phyloP scores from a whole-genome alignment of 2,113 vertebrate species.

The Apteryx mantelli region DNA sequence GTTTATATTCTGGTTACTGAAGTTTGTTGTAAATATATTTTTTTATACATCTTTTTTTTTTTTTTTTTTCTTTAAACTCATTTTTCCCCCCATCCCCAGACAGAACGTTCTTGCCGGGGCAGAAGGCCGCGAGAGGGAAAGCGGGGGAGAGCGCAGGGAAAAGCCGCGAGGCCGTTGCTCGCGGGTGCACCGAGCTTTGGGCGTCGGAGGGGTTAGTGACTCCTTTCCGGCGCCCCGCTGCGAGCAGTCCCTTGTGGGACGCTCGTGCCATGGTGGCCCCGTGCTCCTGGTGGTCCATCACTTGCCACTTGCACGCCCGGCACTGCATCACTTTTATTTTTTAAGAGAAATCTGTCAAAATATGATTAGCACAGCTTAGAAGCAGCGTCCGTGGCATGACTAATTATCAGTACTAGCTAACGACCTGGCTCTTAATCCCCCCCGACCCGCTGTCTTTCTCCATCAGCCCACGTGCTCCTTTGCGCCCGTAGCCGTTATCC shows the following conservation, averaged over 20 bases:
- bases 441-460: fast-evolving
- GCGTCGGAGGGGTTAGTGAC: no score
- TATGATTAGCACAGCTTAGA: background rate
- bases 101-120: conserved; percentile 20
- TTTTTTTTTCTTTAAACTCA: conserved; percentile 30
- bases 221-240: no score
- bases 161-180: background rate
- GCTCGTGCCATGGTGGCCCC: no score
- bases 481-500: no score
- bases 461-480: background rate
- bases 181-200: no score
- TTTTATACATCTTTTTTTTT: conserved; percentile 27
- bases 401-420: background rate
- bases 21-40: conserved; percentile 78
- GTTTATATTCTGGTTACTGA: conserved; percentile 79
- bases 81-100: background rate
- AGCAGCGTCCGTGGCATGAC: background rate
- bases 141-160: background rate
- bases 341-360: background rate
- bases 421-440: background rate
- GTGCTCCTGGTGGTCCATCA: no score
- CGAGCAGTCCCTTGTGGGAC: no score
- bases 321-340: no score
- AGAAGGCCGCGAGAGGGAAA: background rate
- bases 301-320: no score